These are phyloP conservation scores for Drosophila paracracens DNA, from an alignment of 2,888 invertebrate species.

Conservation along the genomic window DNA sequence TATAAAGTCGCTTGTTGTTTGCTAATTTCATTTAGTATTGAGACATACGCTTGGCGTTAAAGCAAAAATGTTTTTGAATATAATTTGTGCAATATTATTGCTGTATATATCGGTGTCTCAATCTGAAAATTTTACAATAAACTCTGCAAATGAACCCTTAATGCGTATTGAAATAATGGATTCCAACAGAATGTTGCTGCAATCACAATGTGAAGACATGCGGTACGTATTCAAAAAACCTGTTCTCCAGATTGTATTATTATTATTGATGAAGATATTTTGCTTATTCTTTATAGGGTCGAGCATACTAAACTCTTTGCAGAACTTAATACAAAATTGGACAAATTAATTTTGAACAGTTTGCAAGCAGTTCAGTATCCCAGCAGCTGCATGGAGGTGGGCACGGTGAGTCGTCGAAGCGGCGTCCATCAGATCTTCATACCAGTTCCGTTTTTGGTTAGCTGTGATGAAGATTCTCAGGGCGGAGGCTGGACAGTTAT, in stretches of 20 bases:
- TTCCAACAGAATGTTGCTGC: not conserved
- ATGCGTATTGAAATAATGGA: constrained; percentile 31
- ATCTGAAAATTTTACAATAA: constrained; percentile 14
- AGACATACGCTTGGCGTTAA: not conserved
- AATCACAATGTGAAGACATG: constrained; percentile 20
- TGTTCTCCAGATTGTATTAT: not conserved
- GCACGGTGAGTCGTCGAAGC: constrained; percentile 25
- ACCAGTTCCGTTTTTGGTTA: constrained; percentile 87
- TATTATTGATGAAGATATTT: not conserved
- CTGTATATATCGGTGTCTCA: not conserved
- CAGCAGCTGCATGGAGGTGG: constrained; percentile 68
- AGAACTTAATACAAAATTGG: not conserved
- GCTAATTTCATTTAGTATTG: constrained; percentile 12
- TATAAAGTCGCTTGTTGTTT: not conserved
- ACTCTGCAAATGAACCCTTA: constrained; percentile 31
- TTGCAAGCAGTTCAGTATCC: not conserved
- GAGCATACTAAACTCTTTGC: constrained; percentile 6
- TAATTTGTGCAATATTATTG: not conserved
- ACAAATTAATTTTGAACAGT: not conserved
- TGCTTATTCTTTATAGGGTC: not conserved
- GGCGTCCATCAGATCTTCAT: constrained; percentile 88
- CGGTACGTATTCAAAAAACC: constrained; percentile 10
- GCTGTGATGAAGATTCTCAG: constrained; percentile 84
- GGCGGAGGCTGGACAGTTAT: constrained; percentile 90
- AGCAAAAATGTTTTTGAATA: constrained; percentile 9